Base-by-base conservation (phyloP, 2,113 vertebrate genomes). In the Eulacestoma nigropectus region DNA sequence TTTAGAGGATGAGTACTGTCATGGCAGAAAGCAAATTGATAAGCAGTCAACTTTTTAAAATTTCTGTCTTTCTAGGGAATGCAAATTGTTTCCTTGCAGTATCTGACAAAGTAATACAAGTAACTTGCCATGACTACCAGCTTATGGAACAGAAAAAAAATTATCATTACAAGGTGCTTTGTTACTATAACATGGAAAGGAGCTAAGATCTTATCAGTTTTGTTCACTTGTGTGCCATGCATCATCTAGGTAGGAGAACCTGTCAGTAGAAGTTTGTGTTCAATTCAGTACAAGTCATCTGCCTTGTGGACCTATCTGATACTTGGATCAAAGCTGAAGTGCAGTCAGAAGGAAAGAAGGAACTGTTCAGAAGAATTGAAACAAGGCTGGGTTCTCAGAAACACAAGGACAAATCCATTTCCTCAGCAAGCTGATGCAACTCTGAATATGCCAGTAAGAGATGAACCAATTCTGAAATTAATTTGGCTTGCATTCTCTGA, bases 331-430 rank as follows among this genome's bases (percentile, higher is more conserved):
- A 79, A 89, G 72, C 72, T 81, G 78, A 83, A 93, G 83, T 53
- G 56, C 69, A 74, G 85, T 91, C 84, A 89, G 80, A 88, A 92
- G 87, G 84, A 94, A 95, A 95, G 82, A 78, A 95, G 86, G 94
- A 96, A 92, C 79, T 89, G n/a, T 72, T 79, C 84, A 75, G 80
- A 83, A 96, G 73, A 91, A 79, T 80, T 74, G 84, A 90, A 90
- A 95, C 87, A 84, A 56, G 67, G 16, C 80, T 92, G 78, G 80
- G 60, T 95, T 96, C 89, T 91, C 78, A 84, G 95, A 96, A 96
- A 74, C 20, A 86, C 64, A 47, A 67, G 72, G 85, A 72, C 50
- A 84, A 94, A 81, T 95, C 78, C 80, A 62, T 64, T 91, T 91
- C 49, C 14, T 12, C 46, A 70, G 37, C 67, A 89, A 93, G 80